phyloP scores from a whole-genome alignment of 2,888 invertebrate species.

The Eilema sororculum region DNA sequence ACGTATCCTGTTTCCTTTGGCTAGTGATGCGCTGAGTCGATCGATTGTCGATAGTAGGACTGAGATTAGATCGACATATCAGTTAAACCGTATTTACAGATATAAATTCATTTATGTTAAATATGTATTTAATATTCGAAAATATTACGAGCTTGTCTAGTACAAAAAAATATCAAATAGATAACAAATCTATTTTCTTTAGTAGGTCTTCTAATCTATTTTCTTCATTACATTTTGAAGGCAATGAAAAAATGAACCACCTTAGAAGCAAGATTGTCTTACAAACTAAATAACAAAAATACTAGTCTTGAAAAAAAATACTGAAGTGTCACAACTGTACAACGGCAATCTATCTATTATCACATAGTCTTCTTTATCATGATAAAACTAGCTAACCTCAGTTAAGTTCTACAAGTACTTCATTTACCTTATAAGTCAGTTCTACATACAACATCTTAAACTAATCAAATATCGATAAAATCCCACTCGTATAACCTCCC shows the following conservation, averaged over 20 bases:
- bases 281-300: background rate
- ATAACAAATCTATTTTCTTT: too few species aligned
- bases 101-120: too few species aligned
- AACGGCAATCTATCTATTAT: background rate
- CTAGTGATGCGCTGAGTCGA: slow-evolving; percentile 71
- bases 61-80: too few species aligned
- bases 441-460: background rate
- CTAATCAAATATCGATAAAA: slow-evolving; percentile 47
- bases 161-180: too few species aligned
- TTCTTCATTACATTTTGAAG: too few species aligned
- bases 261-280: too few species aligned
- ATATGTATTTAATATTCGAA: too few species aligned
- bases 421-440: background rate
- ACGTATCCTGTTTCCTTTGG: slow-evolving; percentile 83
- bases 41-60: slow-evolving; percentile 51
- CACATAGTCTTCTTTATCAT: background rate
- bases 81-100: background rate
- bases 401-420: background rate
- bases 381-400: background rate
- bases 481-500: slow-evolving; percentile 46
- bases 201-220: too few species aligned
- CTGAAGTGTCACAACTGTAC: background rate
- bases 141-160: too few species aligned
- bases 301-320: background rate
- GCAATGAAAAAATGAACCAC: too few species aligned